These are phyloP conservation scores for Oreochromis aureus DNA, from an alignment of 2,113 vertebrate species.

Conservation along the genomic window DNA sequence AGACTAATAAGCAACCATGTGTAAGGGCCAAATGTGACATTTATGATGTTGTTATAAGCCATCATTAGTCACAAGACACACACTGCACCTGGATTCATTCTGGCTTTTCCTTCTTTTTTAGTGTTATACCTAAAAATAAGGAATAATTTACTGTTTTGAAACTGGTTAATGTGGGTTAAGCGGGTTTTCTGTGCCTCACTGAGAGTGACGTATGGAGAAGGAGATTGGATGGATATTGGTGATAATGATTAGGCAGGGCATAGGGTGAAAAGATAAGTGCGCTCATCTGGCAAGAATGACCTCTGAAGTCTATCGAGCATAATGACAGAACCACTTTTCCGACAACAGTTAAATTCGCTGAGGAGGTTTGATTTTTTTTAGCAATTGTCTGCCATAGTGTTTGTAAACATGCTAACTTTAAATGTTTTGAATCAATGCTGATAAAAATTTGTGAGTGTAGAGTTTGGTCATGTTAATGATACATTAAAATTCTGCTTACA, in stretches of 20 bases:
- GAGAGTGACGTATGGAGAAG: background rate
- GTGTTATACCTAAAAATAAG: background rate
- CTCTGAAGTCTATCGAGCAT: background rate
- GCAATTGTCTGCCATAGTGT: background rate
- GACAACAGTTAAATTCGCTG: background rate
- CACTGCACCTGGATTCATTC: background rate
- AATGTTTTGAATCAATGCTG: too few species aligned
- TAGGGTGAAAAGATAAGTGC: background rate
- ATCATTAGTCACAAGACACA: conserved; percentile 15
- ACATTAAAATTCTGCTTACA: too few species aligned
- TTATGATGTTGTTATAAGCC: background rate
- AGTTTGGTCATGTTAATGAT: too few species aligned
- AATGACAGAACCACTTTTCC: background rate
- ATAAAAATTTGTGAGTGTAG: too few species aligned
- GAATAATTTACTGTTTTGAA: background rate
- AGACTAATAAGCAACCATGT: background rate
- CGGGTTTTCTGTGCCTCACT: background rate
- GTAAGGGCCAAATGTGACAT: background rate
- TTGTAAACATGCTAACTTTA: too few species aligned
- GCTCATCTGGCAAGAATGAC: background rate
- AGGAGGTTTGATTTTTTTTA: background rate
- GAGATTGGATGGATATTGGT: background rate
- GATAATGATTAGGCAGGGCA: background rate
- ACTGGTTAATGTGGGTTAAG: background rate
- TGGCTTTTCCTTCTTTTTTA: background rate